Percentiles rank a stretch among this genome's conserved stretches.
Evolutionary conservation across 2,797 vertebrate species (phyloP).

Genomic region (Microctenopoma steveboyesi): DNA sequence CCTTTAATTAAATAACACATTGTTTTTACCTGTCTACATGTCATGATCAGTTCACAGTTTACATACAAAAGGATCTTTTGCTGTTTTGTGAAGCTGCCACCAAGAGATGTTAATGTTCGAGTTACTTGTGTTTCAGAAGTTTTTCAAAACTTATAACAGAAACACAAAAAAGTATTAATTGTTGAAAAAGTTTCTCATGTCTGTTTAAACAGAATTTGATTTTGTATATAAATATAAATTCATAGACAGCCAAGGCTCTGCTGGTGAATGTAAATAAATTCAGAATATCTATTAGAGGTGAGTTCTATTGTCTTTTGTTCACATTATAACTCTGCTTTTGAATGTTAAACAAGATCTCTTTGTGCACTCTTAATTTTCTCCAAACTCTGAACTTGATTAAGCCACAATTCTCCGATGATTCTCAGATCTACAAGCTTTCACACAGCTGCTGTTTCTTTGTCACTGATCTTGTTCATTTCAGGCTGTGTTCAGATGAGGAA

Average conservation of each 20-base stretch:
- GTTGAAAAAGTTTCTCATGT: constrained; percentile 3
- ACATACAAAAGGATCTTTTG: background rate
- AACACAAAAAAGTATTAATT: background rate
- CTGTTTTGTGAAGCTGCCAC: background rate
- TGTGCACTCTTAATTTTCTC: constrained; percentile 12
- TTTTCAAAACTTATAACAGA: background rate
- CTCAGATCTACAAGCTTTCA: constrained; percentile 16
- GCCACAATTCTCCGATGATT: constrained; percentile 48
- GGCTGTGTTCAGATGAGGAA: background rate
- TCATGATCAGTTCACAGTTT: background rate
- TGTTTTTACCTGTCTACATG: background rate
- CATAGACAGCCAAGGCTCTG: constrained; percentile 39
- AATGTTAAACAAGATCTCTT: constrained; percentile 32
- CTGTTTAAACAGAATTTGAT: constrained; percentile 4
- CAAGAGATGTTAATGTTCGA: background rate
- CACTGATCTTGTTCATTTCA: background rate
- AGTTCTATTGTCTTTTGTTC: constrained; percentile 24
- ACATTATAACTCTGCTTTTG: constrained; percentile 24
- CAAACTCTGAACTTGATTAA: constrained; percentile 29
- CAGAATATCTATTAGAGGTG: constrained; percentile 24
- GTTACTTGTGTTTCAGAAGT: background rate
- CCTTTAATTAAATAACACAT: background rate
- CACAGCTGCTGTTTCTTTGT: background rate
- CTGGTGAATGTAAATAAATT: constrained; percentile 54
- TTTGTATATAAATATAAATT: constrained; percentile 20